Evolutionary conservation across 2,113 vertebrate species (phyloP), one percentile per base, ranked within the genome.

Genomic region (Pitta sordida): DNA sequence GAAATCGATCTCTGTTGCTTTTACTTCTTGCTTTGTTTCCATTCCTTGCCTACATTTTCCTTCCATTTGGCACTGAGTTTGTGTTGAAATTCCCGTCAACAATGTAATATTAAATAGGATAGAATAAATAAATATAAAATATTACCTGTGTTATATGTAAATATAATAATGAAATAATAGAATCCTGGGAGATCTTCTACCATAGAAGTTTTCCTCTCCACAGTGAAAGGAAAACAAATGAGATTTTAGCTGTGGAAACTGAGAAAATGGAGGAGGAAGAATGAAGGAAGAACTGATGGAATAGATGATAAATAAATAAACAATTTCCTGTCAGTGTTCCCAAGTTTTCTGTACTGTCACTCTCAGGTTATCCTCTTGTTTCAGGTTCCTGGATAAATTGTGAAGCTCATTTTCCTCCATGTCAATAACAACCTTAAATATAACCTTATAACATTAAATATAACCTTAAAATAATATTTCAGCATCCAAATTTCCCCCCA

Each of bases 241-340:
- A 64, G 23, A 6, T 17, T 49, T 22, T n/a, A 56, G 48, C 43
- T 88, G 37, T 65, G 82, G 53, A 39, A 86, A 43, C 1, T 55
- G 36, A 73, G 78, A 83, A 92, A 77, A 64, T 23, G 55, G 63
- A 81, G 83, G 79, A 56, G 83, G 69, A 85, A 51, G 48, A 74
- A 36, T 2, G 15, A 82, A 91, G 70, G 48, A 60, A 46, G 62
- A 19, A 20, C 23, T 39, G 74, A 67, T 51, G 55, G 55, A 77
- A 89, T 79, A 69, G 64, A 62, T 51, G 64, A 86, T 90, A 93
- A 89, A 92, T 78, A 92, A 88, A 75, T 83, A 92, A 88, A 75
- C 83, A 52, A 86, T 60, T 87, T 89, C 58, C 84, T 93, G 65
- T 23, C 17, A 11, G 51, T 27, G 41, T 55, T 56, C 32, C 44